Conservation (phyloP, 2,888 invertebrate species). For the Hypselothyrea guttata region DNA sequence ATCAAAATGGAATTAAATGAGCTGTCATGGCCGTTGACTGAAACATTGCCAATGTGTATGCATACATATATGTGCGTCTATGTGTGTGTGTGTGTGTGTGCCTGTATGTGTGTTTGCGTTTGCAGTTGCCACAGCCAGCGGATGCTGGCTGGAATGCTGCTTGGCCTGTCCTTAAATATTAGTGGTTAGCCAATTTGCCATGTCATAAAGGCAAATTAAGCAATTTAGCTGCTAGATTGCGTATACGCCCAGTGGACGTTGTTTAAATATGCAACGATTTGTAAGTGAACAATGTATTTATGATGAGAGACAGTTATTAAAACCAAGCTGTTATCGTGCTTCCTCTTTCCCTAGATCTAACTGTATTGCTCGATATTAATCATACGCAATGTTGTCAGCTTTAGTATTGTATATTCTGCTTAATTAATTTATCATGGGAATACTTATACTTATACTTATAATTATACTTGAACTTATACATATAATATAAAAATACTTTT, state of each 20-base stretch:
- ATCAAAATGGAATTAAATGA: slow-evolving; percentile 61
- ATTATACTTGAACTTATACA: no score
- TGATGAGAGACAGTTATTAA: no score
- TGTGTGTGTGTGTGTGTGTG: not conserved
- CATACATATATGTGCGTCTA: not conserved
- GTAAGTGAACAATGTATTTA: no score
- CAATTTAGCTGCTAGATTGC: slow-evolving; percentile 2
- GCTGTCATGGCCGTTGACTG: slow-evolving; percentile 47
- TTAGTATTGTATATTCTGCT: no score
- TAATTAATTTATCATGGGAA: no score
- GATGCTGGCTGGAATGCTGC: slow-evolving; percentile 12
- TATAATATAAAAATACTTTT: no score
- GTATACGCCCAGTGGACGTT: slow-evolving; percentile 2
- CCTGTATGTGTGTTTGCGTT: slow-evolving; percentile 5
- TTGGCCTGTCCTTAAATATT: slow-evolving; percentile 23
- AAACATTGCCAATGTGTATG: slow-evolving; percentile 6
- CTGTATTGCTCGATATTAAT: no score
- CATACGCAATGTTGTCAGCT: no score
- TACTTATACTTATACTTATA: no score
- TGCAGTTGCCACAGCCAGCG: not conserved
- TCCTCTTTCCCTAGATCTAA: no score
- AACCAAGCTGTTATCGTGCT: not conserved
- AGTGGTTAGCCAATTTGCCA: slow-evolving; percentile 13
- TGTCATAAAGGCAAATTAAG: not conserved
- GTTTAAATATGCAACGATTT: not conserved